Conservation (phyloP, 2,113 vertebrate species). For the Sterna hirundo region DNA sequence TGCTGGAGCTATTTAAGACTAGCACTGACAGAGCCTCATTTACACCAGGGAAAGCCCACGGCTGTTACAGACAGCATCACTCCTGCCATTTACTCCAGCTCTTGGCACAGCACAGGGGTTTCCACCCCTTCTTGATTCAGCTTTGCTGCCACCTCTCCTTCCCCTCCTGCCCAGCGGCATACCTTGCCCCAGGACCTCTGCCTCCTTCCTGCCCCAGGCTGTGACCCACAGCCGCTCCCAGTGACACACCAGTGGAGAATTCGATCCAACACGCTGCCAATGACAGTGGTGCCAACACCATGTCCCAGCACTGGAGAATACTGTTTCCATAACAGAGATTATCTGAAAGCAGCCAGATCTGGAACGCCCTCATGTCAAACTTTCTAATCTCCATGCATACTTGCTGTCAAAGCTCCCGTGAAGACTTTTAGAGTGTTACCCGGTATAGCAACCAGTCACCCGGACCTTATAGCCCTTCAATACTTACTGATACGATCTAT, state of each 20-base stretch:
- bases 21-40: not conserved
- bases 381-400: not conserved
- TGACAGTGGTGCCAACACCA: not conserved
- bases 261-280: not conserved
- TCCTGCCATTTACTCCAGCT: not conserved
- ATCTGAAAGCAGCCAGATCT: not conserved
- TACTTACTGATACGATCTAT: not conserved
- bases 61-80: not conserved
- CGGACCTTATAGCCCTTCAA: not conserved
- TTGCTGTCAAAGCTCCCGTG: not conserved
- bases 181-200: not conserved
- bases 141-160: not conserved
- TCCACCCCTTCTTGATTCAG: not conserved
- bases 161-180: accelerated
- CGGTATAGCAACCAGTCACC: not conserved
- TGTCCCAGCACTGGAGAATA: not conserved
- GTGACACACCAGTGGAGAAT: not conserved
- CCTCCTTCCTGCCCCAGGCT: not conserved
- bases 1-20: not conserved
- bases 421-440: not conserved
- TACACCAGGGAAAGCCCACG: not conserved
- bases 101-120: not conserved
- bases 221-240: not conserved
- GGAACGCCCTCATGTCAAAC: not conserved
- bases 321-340: not conserved